Evolutionary conservation across 2,797 vertebrate species (phyloP).

Genomic region (Chelmon rostratus): DNA sequence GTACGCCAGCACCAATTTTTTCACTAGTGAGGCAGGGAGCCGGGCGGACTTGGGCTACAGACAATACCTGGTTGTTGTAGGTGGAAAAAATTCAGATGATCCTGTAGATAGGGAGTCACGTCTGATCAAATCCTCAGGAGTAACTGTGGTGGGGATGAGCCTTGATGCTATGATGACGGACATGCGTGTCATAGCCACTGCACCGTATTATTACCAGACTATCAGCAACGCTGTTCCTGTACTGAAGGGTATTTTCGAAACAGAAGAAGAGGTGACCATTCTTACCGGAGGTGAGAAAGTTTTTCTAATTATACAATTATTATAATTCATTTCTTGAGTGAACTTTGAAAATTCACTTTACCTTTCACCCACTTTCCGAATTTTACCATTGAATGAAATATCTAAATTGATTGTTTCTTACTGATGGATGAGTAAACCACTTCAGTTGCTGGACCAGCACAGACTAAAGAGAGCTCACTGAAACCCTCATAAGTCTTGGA

Average conservation of each 20-base stretch:
- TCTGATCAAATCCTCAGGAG: conserved; percentile 76
- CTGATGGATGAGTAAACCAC: background rate
- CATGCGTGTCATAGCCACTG: conserved; percentile 65
- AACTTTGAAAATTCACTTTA: background rate
- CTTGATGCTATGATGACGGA: conserved; percentile 66
- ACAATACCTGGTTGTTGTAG: conserved; percentile 86
- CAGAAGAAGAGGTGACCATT: background rate
- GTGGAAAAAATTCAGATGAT: conserved; percentile 82
- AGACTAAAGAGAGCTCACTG: no score
- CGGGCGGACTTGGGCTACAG: conserved; percentile 77
- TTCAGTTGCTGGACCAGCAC: no score
- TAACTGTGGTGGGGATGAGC: conserved; percentile 82
- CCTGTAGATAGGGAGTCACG: conserved; percentile 52
- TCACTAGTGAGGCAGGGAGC: conserved; percentile 79
- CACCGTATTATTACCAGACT: conserved; percentile 52
- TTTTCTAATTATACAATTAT: background rate
- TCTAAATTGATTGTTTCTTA: background rate
- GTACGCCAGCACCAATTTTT: conserved; percentile 74
- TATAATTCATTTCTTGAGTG: background rate
- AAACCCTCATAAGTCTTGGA: no score
- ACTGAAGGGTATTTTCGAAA: conserved; percentile 72
- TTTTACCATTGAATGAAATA: background rate
- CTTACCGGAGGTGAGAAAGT: conserved; percentile 64
- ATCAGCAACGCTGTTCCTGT: background rate
- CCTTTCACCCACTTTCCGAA: background rate